Base-by-base conservation (phyloP, 1,140 invertebrate species). In the Heliconius eleuchia region DNA sequence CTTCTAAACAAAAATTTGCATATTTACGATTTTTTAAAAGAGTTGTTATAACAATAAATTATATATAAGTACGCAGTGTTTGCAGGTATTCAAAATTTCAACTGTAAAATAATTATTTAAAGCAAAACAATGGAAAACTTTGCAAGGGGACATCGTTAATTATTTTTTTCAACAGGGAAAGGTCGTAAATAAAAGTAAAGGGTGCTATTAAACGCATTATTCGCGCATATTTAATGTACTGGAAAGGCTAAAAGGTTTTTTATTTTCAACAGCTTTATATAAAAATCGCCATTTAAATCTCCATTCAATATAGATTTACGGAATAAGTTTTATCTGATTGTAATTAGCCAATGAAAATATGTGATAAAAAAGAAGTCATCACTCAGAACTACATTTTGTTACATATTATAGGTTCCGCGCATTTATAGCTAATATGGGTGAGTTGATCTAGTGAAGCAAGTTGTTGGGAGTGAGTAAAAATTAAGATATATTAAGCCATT, bases 171-270 rank as follows among this genome's bases (percentile, higher is more conserved):
- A 84, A 89, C 83, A 81, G 85, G 84, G 81, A 86, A 80, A 87
- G 87, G 88, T 86, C 88, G 81, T 93, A 92, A 93, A 92, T 92
- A 91, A 92, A 91, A 88, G 89, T 92, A 90, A 94, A 92, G 89
- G 91, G 91, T 92, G 89, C 91, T 90, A 92, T 94, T 94, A 94
- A 94, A 90, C 90, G 89, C 90, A 92, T 92, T 92, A 92, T 92
- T 92, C 88, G 85, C 89, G 89, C 87, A 93, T 94, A 91, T 94
- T 94, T 94, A 92, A 93, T 93, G 89, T 94, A 91, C 91, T 91
- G 91, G 91, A 92, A 92, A 91, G 85, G 88, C 84, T 92, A 92
- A 93, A 92, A 89, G 90, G 87, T 87, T 92, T 92, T 86, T 89
- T 86, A 89, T 91, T 91, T 91, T 89, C 87, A 90, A 91, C 87